Base-by-base conservation (phyloP, 2,113 vertebrate species). In the Benthochromis sp. region DNA sequence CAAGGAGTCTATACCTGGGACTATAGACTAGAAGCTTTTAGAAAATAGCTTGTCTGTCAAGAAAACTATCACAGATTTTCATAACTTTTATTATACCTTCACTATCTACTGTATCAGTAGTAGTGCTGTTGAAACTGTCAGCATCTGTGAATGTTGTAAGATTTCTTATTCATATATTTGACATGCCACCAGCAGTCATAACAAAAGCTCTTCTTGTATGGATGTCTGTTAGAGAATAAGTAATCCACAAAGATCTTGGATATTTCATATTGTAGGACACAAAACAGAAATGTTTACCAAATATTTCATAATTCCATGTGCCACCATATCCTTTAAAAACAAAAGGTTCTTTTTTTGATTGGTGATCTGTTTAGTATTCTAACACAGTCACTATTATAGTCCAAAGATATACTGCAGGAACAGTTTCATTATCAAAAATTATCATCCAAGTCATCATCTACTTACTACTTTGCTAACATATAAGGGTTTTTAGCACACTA, bases 41-140 rank as follows among this genome's bases (percentile, higher is more conserved):
- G 76, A 57, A 90, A 93, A 86, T 73, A 86, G 71, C 55, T n/a
- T 45, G 45, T 79, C 45, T 89, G 45, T 89, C 63, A 73, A 85
- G 45, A 78, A 84, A 88, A n/a, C 29, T 6, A 36, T 38, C 73
- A 90, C 88, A 86, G 76, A 89, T 91, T 89, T 88, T 27, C 79
- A 11, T 3, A 73, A 66, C 52, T 34, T 47, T 81, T 21, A 53
- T 36, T 69, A 85, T 47, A 55, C 59, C 45, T 79, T 45, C 45
- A 71, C 79, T 81, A 81, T 78, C 71, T n/a, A 50, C 45, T 13
- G 27, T 31, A 50, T 78, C 71, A 50, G 71, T 19, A 31, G 43
- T 50, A 11, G 45, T 50, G 16, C 45, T 78, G 43, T 50, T 78
- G 71, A 47, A 31, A 50, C 45, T 78, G 43, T n/a, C 71, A 50